These are phyloP conservation scores for Folsomia manolachei DNA, from an alignment of 2,888 invertebrate genomes.

Conservation along the genomic window DNA sequence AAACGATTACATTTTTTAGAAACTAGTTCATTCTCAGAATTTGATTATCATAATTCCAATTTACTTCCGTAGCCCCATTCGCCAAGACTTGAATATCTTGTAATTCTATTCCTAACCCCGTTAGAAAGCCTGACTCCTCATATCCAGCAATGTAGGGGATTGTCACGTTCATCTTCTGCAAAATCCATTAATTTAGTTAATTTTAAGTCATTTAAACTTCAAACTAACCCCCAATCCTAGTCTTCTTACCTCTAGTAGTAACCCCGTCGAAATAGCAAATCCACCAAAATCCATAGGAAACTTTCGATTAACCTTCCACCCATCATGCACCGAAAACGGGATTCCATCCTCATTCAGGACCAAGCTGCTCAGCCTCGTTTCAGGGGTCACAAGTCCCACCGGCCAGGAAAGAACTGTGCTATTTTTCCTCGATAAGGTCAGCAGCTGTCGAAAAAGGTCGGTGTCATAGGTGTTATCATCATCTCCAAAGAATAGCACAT, in stretches of 20 bases:
- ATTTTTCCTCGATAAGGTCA: constrained; percentile 65
- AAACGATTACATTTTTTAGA: constrained; percentile 25
- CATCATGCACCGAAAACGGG: constrained; percentile 69
- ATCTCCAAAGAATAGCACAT: constrained; percentile 76
- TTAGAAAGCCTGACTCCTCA: constrained; percentile 74
- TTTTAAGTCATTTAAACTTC: too few relatives aligned
- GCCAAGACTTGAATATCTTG: constrained; percentile 71
- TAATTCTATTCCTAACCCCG: constrained; percentile 62
- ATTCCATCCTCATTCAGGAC: constrained; percentile 61
- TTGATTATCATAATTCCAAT: neutral
- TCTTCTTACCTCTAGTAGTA: too few relatives aligned
- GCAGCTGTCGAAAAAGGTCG: constrained; percentile 51
- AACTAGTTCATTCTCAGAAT: neutral
- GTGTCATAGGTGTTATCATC: constrained; percentile 59
- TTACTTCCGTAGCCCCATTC: constrained; percentile 63
- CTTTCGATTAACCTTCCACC: constrained; percentile 66
- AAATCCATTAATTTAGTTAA: too few relatives aligned
- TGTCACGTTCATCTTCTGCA: constrained; percentile 60
- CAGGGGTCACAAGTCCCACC: constrained; percentile 70
- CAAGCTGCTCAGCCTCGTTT: constrained; percentile 66
- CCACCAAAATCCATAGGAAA: constrained; percentile 81
- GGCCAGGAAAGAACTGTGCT: constrained; percentile 83
- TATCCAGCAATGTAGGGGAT: constrained; percentile 70
- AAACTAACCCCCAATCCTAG: too few relatives aligned
- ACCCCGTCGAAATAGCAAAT: constrained; percentile 68